Percentiles rank a stretch among this genome's conserved stretches.
Conservation (phyloP, 2,113 vertebrate species). For the Elaphurus davidianus region DNA sequence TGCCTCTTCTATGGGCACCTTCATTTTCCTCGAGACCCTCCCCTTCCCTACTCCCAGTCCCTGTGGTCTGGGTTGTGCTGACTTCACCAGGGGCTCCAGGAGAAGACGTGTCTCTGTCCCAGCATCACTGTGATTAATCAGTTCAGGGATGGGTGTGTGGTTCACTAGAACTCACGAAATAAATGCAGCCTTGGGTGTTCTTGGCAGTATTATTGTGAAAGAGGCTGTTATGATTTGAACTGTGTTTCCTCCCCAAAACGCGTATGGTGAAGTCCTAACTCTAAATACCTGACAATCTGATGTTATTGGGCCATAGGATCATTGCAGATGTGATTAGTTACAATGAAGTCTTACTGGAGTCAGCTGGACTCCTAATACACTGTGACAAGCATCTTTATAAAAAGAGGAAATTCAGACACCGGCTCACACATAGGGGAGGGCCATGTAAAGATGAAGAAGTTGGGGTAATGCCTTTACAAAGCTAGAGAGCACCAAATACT, state of each 20-base stretch:
- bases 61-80: background rate
- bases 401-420: background rate
- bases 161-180: background rate
- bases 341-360: background rate
- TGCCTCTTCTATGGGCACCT: background rate
- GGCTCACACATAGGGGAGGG: fast-evolving
- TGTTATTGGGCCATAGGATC: background rate
- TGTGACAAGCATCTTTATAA: background rate
- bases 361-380: background rate
- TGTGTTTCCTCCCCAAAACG: background rate
- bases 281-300: background rate
- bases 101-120: fast-evolving
- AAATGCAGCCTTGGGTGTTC: background rate
- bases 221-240: background rate
- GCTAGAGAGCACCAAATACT: background rate
- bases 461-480: background rate
- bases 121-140: too few species aligned
- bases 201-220: background rate
- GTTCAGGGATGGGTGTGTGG: background rate
- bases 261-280: background rate
- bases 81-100: background rate
- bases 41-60: background rate
- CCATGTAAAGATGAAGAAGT: background rate
- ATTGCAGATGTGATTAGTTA: background rate
- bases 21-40: fast-evolving